Base-by-base conservation (phyloP, 2,113 vertebrate genomes). In the Trematomus loennbergii region DNA sequence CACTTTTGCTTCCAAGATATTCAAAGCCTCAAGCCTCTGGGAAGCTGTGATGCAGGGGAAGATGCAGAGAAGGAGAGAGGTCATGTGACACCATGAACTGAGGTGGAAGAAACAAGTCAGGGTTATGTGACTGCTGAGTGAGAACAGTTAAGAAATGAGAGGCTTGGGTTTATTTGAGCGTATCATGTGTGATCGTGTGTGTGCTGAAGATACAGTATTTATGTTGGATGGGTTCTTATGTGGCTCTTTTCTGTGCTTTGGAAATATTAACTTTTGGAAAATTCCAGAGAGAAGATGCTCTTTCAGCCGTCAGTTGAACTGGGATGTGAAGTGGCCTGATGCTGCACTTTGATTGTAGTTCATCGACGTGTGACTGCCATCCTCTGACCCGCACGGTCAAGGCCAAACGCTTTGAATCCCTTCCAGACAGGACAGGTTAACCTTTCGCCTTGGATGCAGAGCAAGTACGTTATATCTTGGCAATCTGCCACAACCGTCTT, bases 31-130 rank as follows among this genome's bases (percentile, higher is more conserved):
- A 8, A 70, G 82, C 88, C 79, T 68, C 3, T 25, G 57, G 82
- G 72, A 77, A 43, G 57, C 84, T 60, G 76, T 53, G 62, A 73
- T 68, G 73, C 22, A 53, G 72, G 63, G 72, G 67, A 50, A 61
- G 54, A 79, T 68, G 66, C 73, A 72, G 59, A 60, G 50, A 58
- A 55, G 25, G 62, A 59, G 62, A 40, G 63, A n/a, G 63, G 43
- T 58, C 72, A 63, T 71, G 72, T 79, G 74, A 82, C 64, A 80
- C 82, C 20, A 55, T 79, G 81, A 86, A 85, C 66, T 80, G 73
- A 88, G 81, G 81, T 71, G 83, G 81, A 86, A 87, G 79, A 89
- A 91, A 81, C 72, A 74, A 87, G 77, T 88, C 83, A 79, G 87
- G 87, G 83, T 87, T 79, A 74, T 72, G 72, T 79, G 83, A 83